A percentile compares a stretch with the other conserved stretches of the same genome.
These are phyloP conservation scores for Apamea anceps DNA, from an alignment of 2,888 invertebrate species.

Conservation along the genomic window DNA sequence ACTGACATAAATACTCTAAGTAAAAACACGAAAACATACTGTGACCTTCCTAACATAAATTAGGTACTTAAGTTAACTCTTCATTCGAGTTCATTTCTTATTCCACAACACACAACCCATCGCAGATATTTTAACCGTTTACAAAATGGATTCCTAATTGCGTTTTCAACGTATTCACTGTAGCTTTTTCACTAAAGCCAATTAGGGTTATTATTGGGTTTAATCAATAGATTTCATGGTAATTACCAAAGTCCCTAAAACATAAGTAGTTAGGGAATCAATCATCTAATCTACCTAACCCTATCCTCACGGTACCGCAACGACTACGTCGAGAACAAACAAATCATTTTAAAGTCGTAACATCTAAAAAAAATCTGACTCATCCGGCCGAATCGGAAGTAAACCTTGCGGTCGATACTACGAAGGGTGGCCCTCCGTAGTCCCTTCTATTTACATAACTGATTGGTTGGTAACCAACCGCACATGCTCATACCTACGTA, in stretches of 20 bases:
- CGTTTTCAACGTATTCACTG: not conserved
- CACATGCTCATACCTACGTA: not conserved
- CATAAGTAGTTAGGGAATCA: not conserved
- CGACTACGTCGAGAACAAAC: not conserved
- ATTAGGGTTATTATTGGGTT: no score
- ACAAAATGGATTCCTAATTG: not conserved
- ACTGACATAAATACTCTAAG: not conserved
- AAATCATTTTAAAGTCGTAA: slow-evolving; percentile 23
- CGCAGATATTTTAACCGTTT: not conserved
- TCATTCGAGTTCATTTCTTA: not conserved
- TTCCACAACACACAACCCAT: not conserved
- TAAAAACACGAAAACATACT: not conserved
- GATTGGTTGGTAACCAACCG: slow-evolving; percentile 48
- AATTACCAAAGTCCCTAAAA: not conserved
- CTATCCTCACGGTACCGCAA: not conserved
- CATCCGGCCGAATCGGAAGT: slow-evolving; percentile 14
- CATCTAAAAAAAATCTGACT: slow-evolving; percentile 26
- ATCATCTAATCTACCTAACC: not conserved
- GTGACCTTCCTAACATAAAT: not conserved
- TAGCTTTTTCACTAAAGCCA: not conserved
- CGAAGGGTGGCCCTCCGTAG: slow-evolving; percentile 18
- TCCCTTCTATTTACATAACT: slow-evolving; percentile 52
- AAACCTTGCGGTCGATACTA: slow-evolving; percentile 37
- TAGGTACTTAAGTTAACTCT: no score
- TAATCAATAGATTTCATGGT: not conserved